These are phyloP conservation scores for Glossosoma conforme DNA, from an alignment of 1,140 invertebrate species.

Conservation along the genomic window DNA sequence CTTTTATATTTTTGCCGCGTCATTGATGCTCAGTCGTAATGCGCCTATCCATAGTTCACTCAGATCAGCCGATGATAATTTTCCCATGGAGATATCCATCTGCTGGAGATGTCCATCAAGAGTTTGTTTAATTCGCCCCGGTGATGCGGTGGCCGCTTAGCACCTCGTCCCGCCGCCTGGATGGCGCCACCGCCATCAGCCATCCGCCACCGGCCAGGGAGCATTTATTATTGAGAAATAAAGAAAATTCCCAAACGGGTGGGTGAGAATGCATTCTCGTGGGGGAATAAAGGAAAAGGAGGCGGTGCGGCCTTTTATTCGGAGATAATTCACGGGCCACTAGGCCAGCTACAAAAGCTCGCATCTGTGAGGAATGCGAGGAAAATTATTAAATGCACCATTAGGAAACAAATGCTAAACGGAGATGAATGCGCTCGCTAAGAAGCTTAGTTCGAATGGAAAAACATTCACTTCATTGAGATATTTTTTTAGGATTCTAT, in stretches of 20 bases:
- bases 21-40: no score
- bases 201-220: slow-evolving; percentile 18
- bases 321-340: slow-evolving; percentile 23
- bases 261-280: slow-evolving; percentile 12
- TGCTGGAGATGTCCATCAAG: no score
- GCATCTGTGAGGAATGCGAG: slow-evolving; percentile 16
- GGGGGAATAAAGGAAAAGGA: slow-evolving; percentile 18
- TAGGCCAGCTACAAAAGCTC: slow-evolving; percentile 11
- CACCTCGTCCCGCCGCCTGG: slow-evolving; percentile 13
- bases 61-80: no score
- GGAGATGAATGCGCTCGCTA: slow-evolving; percentile 1
- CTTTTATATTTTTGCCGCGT: no score
- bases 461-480: no score
- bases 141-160: not conserved
- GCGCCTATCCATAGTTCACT: no score
- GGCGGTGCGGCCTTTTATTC: slow-evolving; percentile 20
- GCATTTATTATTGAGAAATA: slow-evolving; percentile 23
- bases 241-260: slow-evolving; percentile 22
- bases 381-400: slow-evolving; percentile 25
- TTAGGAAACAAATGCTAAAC: slow-evolving; percentile 10
- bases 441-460: slow-evolving; percentile 4
- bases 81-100: slow-evolving; percentile 11
- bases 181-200: slow-evolving; percentile 21
- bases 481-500: no score
- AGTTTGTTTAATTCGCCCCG: no score